These are phyloP conservation scores for Vanessa cardui DNA, from an alignment of 2,888 invertebrate species.

Conservation along the genomic window DNA sequence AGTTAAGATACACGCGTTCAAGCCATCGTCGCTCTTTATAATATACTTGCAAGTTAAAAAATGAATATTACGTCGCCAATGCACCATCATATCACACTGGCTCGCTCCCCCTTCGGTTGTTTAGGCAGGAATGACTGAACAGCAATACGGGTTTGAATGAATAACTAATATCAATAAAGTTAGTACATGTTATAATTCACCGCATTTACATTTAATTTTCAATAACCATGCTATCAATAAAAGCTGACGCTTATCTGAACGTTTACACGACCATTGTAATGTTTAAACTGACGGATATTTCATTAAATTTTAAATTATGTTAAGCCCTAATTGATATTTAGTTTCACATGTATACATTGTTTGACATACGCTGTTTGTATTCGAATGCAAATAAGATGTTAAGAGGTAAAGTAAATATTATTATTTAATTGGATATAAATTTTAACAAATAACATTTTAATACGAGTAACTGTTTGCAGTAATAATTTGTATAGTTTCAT, in stretches of 20 bases:
- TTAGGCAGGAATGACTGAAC: too few relatives aligned
- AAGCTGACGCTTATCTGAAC: constrained; percentile 24
- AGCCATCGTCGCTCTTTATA: too few relatives aligned
- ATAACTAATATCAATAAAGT: too few relatives aligned
- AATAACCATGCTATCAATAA: constrained; percentile 27
- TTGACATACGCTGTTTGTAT: constrained; percentile 16
- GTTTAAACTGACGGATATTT: constrained; percentile 27
- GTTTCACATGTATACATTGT: constrained; percentile 12
- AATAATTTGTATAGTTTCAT: too few relatives aligned
- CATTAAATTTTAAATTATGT: constrained; percentile 32
- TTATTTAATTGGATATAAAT: constrained; percentile 8
- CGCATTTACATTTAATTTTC: constrained; percentile 24
- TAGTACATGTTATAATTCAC: constrained; percentile 11
- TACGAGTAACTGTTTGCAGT: too few relatives aligned
- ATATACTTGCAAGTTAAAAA: too few relatives aligned
- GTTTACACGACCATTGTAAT: constrained; percentile 26
- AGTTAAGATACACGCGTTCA: too few relatives aligned
- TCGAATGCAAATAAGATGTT: constrained; percentile 15
- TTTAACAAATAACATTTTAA: too few relatives aligned
- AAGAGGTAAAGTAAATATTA: constrained; percentile 10
- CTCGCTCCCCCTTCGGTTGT: too few relatives aligned
- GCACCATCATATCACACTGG: too few relatives aligned
- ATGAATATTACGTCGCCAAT: too few relatives aligned
- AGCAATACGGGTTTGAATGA: too few relatives aligned
- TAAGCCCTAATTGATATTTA: constrained; percentile 31